A percentile compares a stretch with the other conserved stretches of the same genome.
Evolutionary conservation across 2,888 invertebrate genomes (phyloP).

Genomic region (Cyclophora albipunctata): DNA sequence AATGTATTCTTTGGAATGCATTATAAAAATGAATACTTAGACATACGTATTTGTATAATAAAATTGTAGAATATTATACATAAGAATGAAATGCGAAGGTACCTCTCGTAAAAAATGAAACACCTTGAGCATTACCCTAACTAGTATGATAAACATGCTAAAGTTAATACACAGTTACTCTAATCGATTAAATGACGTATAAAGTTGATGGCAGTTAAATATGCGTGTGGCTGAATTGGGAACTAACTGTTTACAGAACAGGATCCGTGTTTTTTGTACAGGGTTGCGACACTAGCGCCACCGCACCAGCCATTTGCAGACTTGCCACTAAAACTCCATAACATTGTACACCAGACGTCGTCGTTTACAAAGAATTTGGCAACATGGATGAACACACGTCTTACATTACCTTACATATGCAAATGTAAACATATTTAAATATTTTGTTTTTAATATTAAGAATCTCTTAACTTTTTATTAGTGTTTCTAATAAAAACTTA

Average conservation of each 20-base stretch:
- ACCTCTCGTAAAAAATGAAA: slow-evolving; percentile 58
- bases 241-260: no score
- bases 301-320: no score
- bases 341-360: slow-evolving; percentile 33
- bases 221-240: no score
- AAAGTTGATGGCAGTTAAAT: slow-evolving; percentile 13
- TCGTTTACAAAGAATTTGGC: slow-evolving; percentile 69
- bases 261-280: no score
- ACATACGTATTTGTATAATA: slow-evolving; percentile 22
- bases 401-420: slow-evolving; percentile 35
- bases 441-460: slow-evolving; percentile 1
- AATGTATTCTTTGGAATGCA: slow-evolving; percentile 57
- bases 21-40: slow-evolving; percentile 46
- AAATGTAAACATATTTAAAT: slow-evolving; percentile 21
- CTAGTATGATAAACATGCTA: slow-evolving; percentile 65
- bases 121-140: slow-evolving; percentile 70
- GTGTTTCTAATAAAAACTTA: slow-evolving; percentile 8
- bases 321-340: no score
- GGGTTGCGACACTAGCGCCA: no score
- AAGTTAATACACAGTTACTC: slow-evolving; percentile 12
- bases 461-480: slow-evolving; percentile 16
- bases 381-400: slow-evolving; percentile 67
- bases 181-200: slow-evolving; percentile 14
- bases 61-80: slow-evolving; percentile 23
- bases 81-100: slow-evolving; percentile 41